Evolutionary conservation across 2,888 invertebrate genomes (phyloP), one percentile per base, ranked within the genome.

Genomic region (Ophioninae sp.): DNA sequence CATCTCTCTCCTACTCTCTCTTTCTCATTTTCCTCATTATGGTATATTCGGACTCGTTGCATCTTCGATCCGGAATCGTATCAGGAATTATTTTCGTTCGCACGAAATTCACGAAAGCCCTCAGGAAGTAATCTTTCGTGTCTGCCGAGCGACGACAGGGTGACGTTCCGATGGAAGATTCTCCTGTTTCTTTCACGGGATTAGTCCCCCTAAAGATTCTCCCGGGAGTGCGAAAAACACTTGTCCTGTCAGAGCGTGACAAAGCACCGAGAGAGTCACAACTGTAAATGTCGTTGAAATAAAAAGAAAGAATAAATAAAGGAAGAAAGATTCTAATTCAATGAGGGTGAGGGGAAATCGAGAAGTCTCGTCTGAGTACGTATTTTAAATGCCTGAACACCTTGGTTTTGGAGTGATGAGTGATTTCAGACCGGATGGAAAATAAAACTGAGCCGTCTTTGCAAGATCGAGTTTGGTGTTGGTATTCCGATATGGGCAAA

Each of bases 31-130:
- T 23, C 59, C 69, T 44, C 22, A 69, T 77, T 61, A 37, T 20
- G 9, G 22, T 22, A 30, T 37, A 69, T 64, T 64, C 71, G 41
- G n/a, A 68, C 23, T 39, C 58, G 13, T 0, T 23, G 58, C 71
- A 58, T 58, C 58, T 61, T 59, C 51, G 17, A 20, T 37, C 41
- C 64, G 37, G 64, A 23, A 23, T 51, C 41, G 68, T 77, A 76
- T 81, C 61, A 67, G 44, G 67, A 65, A 81, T 81, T 78, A 78
- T 82, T 82, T 74, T 63, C 30, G 73, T 64, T 73, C 64, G 59
- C 6, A 20, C 9, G 30, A 78, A 78, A 74, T 64, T 73, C 67
- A 71, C 63, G 41, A n/a, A 56, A 71, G n/a, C 23, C 51, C 51
- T 17, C 9, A 64, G 56, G 64, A 79, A 72, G 41, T 44, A 72